Conservation (phyloP, 2,888 invertebrate genomes). For the Eurois occulta region DNA sequence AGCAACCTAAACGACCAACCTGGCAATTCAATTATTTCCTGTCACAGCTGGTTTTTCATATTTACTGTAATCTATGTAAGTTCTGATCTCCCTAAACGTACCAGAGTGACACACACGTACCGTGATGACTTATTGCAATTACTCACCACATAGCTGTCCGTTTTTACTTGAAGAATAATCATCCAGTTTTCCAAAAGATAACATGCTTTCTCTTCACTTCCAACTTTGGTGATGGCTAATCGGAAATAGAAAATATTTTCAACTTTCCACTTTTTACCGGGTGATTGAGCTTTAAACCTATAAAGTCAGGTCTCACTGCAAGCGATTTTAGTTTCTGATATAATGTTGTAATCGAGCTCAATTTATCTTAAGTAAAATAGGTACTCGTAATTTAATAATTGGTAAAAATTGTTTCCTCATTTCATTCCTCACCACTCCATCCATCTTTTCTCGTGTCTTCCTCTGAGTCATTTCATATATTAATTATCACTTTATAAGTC, state of each 20-base stretch:
- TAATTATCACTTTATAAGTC: not conserved
- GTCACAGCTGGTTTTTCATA: too few species aligned
- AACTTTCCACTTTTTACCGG: slow-evolving; percentile 62
- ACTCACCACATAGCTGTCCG: not conserved
- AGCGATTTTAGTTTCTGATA: slow-evolving; percentile 11
- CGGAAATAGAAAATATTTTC: slow-evolving; percentile 70
- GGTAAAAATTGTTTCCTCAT: too few species aligned
- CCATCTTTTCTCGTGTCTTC: not conserved
- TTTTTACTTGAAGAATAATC: slow-evolving; percentile 14
- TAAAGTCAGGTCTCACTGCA: slow-evolving; percentile 34
- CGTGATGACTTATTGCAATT: not conserved
- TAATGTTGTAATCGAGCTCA: not conserved
- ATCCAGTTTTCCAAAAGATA: slow-evolving; percentile 56
- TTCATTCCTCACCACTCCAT: too few species aligned
- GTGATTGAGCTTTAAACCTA: slow-evolving; percentile 58
- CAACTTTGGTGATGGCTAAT: slow-evolving; percentile 57
- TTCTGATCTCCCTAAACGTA: not conserved
- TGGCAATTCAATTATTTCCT: too few species aligned
- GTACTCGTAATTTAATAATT: not conserved
- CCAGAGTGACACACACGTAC: not conserved
- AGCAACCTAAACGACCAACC: not conserved
- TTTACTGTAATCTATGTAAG: not conserved
- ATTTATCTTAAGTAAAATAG: not conserved
- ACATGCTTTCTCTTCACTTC: slow-evolving; percentile 57
- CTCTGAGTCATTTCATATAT: not conserved